Base-by-base conservation (phyloP, 2,797 vertebrate species). In the Takifugu rubripes region DNA sequence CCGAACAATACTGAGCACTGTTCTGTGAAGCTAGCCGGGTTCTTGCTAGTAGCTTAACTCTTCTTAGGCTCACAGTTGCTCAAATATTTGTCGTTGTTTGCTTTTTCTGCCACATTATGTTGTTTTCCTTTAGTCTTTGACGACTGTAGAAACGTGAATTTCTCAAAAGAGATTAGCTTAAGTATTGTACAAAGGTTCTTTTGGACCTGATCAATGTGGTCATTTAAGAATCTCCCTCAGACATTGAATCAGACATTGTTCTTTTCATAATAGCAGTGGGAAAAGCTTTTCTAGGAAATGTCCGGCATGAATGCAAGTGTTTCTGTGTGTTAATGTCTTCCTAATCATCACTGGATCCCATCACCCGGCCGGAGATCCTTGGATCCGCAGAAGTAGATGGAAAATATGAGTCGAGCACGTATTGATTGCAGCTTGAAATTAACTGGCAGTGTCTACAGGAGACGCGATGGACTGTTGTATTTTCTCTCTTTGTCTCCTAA, bases 381-480 rank as follows among this genome's bases (percentile, higher is more conserved):
- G 36, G 36, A 7, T 7, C 27, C 27, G 27, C 27, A 40, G 36
- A 40, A 40, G 36, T 40, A 14, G 3, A 14, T 40, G 4, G 36
- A 40, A 40, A 40, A 40, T 40, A 3, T 40, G 36, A 10, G 12
- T 14, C 36, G 12, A 40, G 10, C 36, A 14, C 1, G 36, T 40
- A 40, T 40, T 4, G 36, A 40, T 40, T 5, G 3, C 3, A 14
- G 14, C 12, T 40, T 40, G 36, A 40, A 40, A 3, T 12, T 40
- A 79, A 78, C 58, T 80, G 61, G 31, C 56, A 21, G 36, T 29
- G 53, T 60, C 42, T 5, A 27, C 49, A 21, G 5, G 25, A 4
- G 25, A 21, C 12, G 27, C 63, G 54, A 16, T 9, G 57, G 11
- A 44, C 82, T 54, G 0, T 1, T 45, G 56, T 58, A 25, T 66